Conservation (phyloP, 1,140 invertebrate species). For the Meloidogyne floridensis region DNA sequence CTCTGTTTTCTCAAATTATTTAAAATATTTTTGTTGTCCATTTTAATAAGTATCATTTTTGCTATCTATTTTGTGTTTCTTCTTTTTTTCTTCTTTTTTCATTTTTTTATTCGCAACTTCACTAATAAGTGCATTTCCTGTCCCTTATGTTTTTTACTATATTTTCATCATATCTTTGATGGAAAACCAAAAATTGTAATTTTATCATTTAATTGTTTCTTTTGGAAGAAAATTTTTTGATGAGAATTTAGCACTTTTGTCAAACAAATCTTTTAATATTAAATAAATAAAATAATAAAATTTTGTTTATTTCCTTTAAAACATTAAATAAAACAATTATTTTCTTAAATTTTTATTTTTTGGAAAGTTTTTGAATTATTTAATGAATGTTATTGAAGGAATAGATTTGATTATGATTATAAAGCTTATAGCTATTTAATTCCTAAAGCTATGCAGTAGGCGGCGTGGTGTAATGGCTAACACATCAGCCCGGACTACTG, state of each 20-base stretch:
- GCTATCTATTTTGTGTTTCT: not conserved
- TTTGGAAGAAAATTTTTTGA: not conserved
- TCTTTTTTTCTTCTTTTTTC: not conserved
- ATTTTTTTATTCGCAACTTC: not conserved
- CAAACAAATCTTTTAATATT: not conserved
- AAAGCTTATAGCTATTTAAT: too few relatives aligned
- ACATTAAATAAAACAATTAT: too few relatives aligned
- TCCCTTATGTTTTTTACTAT: not conserved
- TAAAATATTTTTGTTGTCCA: not conserved
- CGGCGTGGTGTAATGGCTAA: too few relatives aligned
- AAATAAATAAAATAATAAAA: too few relatives aligned
- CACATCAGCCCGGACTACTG: too few relatives aligned
- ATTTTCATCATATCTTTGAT: not conserved
- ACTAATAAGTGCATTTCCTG: not conserved
- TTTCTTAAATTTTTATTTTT: too few relatives aligned
- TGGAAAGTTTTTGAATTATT: too few relatives aligned
- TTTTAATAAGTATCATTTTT: not conserved
- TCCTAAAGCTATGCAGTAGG: too few relatives aligned
- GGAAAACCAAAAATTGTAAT: not conserved
- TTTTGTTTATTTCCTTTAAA: too few relatives aligned
- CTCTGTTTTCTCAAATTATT: not conserved
- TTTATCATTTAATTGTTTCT: not conserved
- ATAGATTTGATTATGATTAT: too few relatives aligned
- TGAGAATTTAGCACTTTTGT: not conserved
- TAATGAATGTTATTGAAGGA: too few relatives aligned